phyloP scores from a whole-genome alignment of 2,888 invertebrate species.

The Pycnomerus fuliginosus region DNA sequence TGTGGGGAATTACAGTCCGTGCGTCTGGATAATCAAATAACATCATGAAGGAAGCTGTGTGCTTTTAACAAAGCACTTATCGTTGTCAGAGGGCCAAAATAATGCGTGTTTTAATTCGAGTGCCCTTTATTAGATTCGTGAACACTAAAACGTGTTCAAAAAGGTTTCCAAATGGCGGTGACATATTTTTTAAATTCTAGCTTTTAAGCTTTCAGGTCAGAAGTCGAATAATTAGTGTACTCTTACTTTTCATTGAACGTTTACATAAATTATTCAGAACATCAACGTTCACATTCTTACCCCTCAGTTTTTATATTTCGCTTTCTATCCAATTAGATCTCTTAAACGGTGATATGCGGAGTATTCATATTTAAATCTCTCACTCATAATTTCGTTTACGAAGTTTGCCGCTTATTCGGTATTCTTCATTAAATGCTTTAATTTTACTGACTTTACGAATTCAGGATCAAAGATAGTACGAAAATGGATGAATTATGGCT shows the following conservation, averaged over 20 bases:
- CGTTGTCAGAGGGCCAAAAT: conserved; percentile 18
- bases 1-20: conserved; percentile 18
- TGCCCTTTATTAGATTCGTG: conserved; percentile 20
- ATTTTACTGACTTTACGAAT: no score
- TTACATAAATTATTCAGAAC: no score
- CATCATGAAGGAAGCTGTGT: conserved; percentile 21
- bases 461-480: no score
- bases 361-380: no score
- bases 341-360: no score
- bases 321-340: no score
- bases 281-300: no score
- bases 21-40: conserved; percentile 24
- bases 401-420: no score
- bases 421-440: no score
- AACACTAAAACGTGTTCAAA: conserved; percentile 13
- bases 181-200: conserved; percentile 17
- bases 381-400: no score
- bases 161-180: conserved; percentile 15
- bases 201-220: conserved; percentile 24
- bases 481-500: no score
- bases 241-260: conserved; percentile 22
- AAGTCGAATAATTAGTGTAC: conserved; percentile 23
- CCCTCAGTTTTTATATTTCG: no score
- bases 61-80: conserved; percentile 25
- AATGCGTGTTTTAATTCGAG: conserved; percentile 24